Percentiles rank a stretch among this genome's conserved stretches.
These are phyloP conservation scores for Cuculus canorus DNA, from an alignment of 2,797 vertebrate species.

Conservation along the genomic window DNA sequence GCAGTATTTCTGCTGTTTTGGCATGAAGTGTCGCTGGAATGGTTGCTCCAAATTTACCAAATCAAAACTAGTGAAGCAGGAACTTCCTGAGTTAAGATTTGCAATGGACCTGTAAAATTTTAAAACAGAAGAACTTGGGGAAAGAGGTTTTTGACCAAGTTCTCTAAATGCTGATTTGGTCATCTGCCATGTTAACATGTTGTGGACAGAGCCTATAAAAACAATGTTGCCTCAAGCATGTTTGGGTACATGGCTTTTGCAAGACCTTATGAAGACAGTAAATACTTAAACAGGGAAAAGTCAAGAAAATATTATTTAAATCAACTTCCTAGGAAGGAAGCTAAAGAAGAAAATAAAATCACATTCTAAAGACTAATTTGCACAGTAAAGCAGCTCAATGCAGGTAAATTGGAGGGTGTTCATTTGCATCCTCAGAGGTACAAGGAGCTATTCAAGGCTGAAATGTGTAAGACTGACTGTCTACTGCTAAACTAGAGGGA, in stretches of 20 bases:
- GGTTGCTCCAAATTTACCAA: neutral
- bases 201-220: neutral
- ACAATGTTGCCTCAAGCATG: neutral
- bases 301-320: neutral
- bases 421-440: neutral
- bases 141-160: neutral
- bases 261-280: neutral
- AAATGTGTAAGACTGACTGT: neutral
- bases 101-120: neutral
- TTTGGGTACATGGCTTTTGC: neutral
- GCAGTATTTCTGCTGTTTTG: neutral
- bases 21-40: neutral
- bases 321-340: neutral
- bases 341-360: neutral
- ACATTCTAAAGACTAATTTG: neutral
- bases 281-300: neutral
- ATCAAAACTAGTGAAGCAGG: neutral
- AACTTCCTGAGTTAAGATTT: neutral
- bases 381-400: neutral
- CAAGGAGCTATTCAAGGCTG: neutral
- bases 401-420: neutral
- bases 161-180: neutral
- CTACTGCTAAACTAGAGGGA: neutral
- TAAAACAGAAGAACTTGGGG: neutral
- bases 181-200: neutral